A percentile compares a stretch with the other conserved stretches of the same genome.
Conservation (phyloP, 2,113 vertebrate genomes). For the Macquaria ambigua region DNA sequence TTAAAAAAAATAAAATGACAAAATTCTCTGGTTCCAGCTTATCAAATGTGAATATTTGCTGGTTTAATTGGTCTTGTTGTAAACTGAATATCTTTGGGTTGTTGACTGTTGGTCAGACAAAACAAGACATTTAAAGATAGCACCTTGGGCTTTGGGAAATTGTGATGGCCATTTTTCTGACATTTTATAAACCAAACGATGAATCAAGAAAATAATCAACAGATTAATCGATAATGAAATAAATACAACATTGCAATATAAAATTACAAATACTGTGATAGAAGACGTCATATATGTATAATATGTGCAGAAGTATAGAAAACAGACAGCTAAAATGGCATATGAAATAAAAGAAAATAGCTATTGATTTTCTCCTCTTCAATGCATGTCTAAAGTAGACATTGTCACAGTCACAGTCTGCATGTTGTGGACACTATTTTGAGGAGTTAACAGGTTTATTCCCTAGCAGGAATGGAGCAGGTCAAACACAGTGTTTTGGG, state of each 20-base stretch:
- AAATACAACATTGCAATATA: neutral
- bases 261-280: too few relatives aligned
- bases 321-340: neutral
- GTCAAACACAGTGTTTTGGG: neutral
- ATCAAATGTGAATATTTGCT: too few relatives aligned
- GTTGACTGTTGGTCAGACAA: neutral
- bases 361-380: neutral
- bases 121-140: neutral
- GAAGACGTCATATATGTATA: too few relatives aligned
- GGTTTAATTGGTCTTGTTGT: too few relatives aligned
- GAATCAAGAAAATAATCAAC: neutral
- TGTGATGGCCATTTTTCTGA: neutral
- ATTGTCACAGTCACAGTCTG: conserved; percentile 6
- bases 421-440: too few relatives aligned
- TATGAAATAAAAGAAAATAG: too few relatives aligned
- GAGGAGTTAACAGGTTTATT: too few relatives aligned
- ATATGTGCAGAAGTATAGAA: neutral
- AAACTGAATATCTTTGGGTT: neutral
- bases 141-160: neutral
- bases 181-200: neutral
- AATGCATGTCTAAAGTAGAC: conserved; percentile 47
- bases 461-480: too few relatives aligned
- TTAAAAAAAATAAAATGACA: neutral
- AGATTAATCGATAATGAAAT: neutral
- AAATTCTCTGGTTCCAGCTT: neutral